Base-by-base conservation (phyloP, 2,888 invertebrate species). In the Apotomis betuletana region DNA sequence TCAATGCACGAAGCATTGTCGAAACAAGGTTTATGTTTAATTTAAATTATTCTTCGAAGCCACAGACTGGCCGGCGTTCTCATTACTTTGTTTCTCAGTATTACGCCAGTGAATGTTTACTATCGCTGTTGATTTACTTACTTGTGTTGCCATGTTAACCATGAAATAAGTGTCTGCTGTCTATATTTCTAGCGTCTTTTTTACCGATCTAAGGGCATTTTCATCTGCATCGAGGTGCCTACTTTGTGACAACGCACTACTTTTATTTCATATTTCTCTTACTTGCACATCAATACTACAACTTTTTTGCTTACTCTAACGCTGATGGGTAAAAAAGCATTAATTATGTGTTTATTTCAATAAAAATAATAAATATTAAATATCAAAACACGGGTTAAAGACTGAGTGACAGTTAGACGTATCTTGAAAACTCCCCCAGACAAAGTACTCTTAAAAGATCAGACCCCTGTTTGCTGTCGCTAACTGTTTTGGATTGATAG, bases 21-120 rank as follows among this genome's bases (percentile, higher is more conserved):
- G 13, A 51, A 54, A 51, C 36, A 36, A 51, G 15, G 52, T 44
- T 54, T 58, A 41, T 54, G 44, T 70, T 46, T 27, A 51, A 36
- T 64, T 59, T 64, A 59, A 59, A 63, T 64, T 12, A 64, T 59
- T 64, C 51, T 46, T 8, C 51, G 58, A 54, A 70, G 13, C 44
- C 44, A 62, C 41, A 54, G n/a, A 46, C n/a, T 4, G 13, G 6
- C 41, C 52, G 9, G 27, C 41, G 58, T 52, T 58, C 58, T 60
- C 13, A 62, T 69, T 62, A 38, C 57, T 69, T 59, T 36, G 41
- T 58, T 57, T 59, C 36, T 59, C 13, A 13, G 59, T 62, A 70
- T 41, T 57, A 57, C 57, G 36, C 49, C 49, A 12, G 5, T 63
- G 51, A 15, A 38, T 9, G 12, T 58, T 41, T 41, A 15, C 67